Evolutionary conservation across 1,140 invertebrate genomes (phyloP), one percentile per base, ranked within the genome.

Genomic region (Helicoverpa armigera): DNA sequence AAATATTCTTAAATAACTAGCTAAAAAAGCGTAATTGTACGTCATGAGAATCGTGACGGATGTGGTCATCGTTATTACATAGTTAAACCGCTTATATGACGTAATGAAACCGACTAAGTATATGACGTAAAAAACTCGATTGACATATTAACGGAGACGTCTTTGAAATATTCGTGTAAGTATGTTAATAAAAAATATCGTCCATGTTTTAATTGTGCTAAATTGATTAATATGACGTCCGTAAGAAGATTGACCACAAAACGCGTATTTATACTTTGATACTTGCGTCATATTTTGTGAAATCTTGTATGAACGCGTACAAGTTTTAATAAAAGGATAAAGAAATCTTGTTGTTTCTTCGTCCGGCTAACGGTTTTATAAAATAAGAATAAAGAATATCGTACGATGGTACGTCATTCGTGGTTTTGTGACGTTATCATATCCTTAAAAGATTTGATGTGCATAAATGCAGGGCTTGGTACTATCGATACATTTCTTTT

Each of bases 391-490:
- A 23, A 50, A 69, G n/a, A 2, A 50, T 23, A 18, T 13, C 11
- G 56, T 12, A 14, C 43, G 1, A 18, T 14, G 10, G 2, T 43
- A 69, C 65, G 65, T 69, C 43, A 69, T 18, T 69, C n/a, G 43
- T 16, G 65, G 5, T 69, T 23, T 51, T 23, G 18, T 69, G 43
- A 50, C 65, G 65, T 69, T 10, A 50, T 69, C 16, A 48, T 18
- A n/a, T 10, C 31, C 43, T 50, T 43, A n/a, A 16, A 48, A 16
- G 5, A 48, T 48, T 18, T 9, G 16, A 11, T 16, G 48, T 69
- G 65, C 43, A 18, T 12, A 0, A 23, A 10, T 18, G 56, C 18
- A 58, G 9, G n/a, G 1, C 23, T 23, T 23, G 23, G 23, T 23
- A 23, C 2, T 23, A 2, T 23, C 0, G 23, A 23, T 23, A 23